Base-by-base conservation (phyloP, 2,888 invertebrate species). In the Meghimatium bilineatum region DNA sequence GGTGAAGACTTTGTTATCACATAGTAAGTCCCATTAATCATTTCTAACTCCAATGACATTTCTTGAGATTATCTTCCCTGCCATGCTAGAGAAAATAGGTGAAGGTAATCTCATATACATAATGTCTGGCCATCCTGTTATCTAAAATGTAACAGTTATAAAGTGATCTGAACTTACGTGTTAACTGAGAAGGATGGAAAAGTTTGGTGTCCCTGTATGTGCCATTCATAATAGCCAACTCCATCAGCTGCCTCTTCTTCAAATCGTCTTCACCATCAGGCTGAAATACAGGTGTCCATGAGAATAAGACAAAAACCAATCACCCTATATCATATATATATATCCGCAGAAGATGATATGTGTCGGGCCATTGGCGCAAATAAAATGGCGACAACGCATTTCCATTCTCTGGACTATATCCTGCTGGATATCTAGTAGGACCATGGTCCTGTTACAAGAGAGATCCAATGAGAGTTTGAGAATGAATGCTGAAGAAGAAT, bases 31-130 rank as follows among this genome's bases (percentile, higher is more conserved):
- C 99, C 99, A 94, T 99, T 99, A 94, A 99, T 99, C 93, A 99
- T 99, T 93, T 99, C 99, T 94, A 99, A 95, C 95, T 99, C 99
- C 99, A 99, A 99, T 99, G 99, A 93, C 99, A 96, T 95, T 99
- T 99, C 96, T 99, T 99, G 93, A 99, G 95, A 94, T 99, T 99
- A 95, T 99, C 99, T 95, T 99, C 99, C 87, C 99, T 99, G 94
- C 99, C 99, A 88, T 99, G 98, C 98, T 99, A 85, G 5, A 75
- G 66, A 67, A 72, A 83, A 60, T 23, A 83, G 36, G 69, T 44
- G 23, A 71, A 49, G 78, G 2, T 6, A 23, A n/a, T n/a, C n/a
- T 44, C 44, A 44, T 44, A 12, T n/a, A n/a, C 5, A 44, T 44
- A 12, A 44, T 44, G 44, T n/a, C 38, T 38, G n/a, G n/a, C 44